A percentile compares a stretch with the other conserved stretches of the same genome.
Evolutionary conservation across 35 echinoderm and acorn worm species (phyloP).

Genomic region (Nesometra sesokonis): DNA sequence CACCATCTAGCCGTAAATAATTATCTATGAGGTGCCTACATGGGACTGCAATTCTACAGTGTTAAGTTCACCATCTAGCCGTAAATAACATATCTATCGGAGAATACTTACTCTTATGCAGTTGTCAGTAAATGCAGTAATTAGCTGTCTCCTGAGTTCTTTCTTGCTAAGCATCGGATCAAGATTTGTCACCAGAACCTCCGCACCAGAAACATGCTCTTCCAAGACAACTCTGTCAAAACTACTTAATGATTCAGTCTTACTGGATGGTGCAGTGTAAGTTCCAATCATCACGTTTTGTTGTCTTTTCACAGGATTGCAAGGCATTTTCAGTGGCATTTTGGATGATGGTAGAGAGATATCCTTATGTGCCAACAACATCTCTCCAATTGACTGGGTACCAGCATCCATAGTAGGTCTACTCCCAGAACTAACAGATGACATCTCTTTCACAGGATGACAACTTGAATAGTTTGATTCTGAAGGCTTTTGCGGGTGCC

Average conservation of each 20-base stretch:
- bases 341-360: neutral
- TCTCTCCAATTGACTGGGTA: too few species aligned
- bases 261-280: neutral
- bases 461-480: neutral
- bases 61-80: too few species aligned
- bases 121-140: slow-evolving; percentile 48
- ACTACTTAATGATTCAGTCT: neutral
- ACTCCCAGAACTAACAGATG: neutral
- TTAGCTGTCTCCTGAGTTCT: slow-evolving; percentile 71
- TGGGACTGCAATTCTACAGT: too few species aligned
- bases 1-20: too few species aligned
- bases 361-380: neutral
- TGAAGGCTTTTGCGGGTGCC: neutral
- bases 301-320: neutral
- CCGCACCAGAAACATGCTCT: slow-evolving; percentile 23
- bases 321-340: neutral
- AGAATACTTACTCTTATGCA: neutral
- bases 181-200: slow-evolving; percentile 81
- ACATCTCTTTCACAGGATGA: neutral
- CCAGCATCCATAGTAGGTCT: neutral
- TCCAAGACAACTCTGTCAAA: neutral
- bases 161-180: slow-evolving; percentile 76
- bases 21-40: too few species aligned
- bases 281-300: neutral
- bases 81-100: too few species aligned